phyloP scores from a whole-genome alignment of 2,797 vertebrate species.

The Lates japonicus region DNA sequence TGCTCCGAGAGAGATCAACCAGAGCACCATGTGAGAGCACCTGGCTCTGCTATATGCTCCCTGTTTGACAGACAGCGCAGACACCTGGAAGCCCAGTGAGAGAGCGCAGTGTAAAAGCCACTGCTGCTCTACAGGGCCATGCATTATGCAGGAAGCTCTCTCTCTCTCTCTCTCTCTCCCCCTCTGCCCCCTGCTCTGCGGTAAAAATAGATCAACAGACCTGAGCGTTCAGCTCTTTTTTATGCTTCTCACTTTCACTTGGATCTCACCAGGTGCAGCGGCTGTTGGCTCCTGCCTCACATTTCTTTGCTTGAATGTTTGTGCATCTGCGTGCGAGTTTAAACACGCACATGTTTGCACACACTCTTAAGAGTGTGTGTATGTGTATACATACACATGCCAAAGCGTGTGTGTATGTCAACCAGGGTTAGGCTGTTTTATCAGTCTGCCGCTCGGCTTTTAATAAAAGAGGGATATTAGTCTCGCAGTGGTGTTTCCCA shows the following conservation, averaged over 20 bases:
- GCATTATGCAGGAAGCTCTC: constrained; percentile 80
- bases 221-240: constrained; percentile 72
- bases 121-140: constrained; percentile 75
- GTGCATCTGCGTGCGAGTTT: constrained; percentile 39
- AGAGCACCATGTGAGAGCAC: constrained; percentile 64
- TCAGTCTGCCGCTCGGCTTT: constrained; percentile 43
- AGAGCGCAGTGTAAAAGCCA: constrained; percentile 63
- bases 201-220: constrained; percentile 84
- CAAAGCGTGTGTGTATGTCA: constrained; percentile 41
- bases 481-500: constrained; percentile 25
- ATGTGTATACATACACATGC: constrained; percentile 1
- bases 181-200: constrained; percentile 73
- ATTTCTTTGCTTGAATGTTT: constrained; percentile 51
- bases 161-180: constrained; percentile 40
- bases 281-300: constrained; percentile 49
- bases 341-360: constrained; percentile 56
- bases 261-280: constrained; percentile 74
- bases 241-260: constrained; percentile 73
- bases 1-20: constrained; percentile 50
- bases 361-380: constrained; percentile 24
- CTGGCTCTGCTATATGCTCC: constrained; percentile 55
- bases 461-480: constrained; percentile 63
- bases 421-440: constrained; percentile 37
- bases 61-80: constrained; percentile 70
- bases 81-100: constrained; percentile 73